Conservation (phyloP, 2,797 vertebrate genomes). For the Microhierax caerulescens region DNA sequence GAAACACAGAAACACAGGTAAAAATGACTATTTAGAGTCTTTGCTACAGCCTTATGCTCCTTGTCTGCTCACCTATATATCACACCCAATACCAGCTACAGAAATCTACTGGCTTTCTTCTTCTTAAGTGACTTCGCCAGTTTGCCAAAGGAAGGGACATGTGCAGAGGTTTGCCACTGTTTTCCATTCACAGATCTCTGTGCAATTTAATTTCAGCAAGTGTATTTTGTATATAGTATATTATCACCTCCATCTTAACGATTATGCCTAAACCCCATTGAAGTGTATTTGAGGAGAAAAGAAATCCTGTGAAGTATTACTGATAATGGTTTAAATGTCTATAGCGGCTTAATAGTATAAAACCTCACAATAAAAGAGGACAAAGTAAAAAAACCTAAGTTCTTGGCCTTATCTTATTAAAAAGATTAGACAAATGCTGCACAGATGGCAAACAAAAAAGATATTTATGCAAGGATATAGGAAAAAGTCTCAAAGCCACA, state of each 20-base stretch:
- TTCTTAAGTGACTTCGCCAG: neutral
- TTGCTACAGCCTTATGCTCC: neutral
- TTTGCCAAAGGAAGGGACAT: neutral
- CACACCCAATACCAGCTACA: rapidly evolving
- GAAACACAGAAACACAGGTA: neutral
- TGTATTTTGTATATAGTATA: neutral
- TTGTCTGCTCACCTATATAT: neutral
- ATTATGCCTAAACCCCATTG: neutral
- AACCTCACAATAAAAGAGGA: neutral
- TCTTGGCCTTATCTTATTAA: constrained; percentile 18
- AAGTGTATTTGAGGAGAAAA: neutral
- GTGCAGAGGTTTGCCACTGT: neutral
- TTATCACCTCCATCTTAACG: neutral
- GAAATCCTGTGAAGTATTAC: neutral
- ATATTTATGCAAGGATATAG: neutral
- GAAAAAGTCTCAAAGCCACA: neutral
- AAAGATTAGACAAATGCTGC: constrained; percentile 4
- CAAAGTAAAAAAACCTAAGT: neutral
- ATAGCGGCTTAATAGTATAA: neutral
- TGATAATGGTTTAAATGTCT: constrained; percentile 11
- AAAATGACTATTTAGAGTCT: neutral
- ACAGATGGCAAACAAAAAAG: constrained; percentile 3
- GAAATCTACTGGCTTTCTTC: neutral
- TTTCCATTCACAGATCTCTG: neutral
- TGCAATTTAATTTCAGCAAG: neutral